phyloP scores from a whole-genome alignment of 2,797 vertebrate genomes.

The Toxotes lorentzi region DNA sequence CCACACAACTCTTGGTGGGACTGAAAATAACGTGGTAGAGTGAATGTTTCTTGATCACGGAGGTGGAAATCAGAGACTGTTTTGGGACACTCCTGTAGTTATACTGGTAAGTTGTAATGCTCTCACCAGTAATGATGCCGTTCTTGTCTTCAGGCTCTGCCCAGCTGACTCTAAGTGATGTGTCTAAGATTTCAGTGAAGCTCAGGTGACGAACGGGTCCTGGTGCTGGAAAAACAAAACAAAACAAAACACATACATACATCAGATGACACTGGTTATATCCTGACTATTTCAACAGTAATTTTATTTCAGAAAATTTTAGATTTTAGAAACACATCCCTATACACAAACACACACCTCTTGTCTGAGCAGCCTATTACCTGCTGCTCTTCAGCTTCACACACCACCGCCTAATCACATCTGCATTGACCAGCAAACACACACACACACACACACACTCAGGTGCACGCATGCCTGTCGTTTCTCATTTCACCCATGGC shows the following conservation, averaged over 20 bases:
- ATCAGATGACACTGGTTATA: not conserved
- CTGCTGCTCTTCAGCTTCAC: slow-evolving; percentile 30
- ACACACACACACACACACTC: slow-evolving; percentile 24
- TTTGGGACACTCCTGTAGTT: not conserved
- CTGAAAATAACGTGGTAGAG: slow-evolving; percentile 21
- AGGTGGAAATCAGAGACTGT: not conserved
- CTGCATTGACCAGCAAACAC: slow-evolving; percentile 53
- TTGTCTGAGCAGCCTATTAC: slow-evolving; percentile 14
- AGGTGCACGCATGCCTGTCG: slow-evolving; percentile 51
- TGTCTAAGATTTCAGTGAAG: slow-evolving; percentile 97
- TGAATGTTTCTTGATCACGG: slow-evolving; percentile 22
- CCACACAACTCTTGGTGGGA: slow-evolving; percentile 9
- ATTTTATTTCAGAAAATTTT: not conserved
- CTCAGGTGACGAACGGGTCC: slow-evolving; percentile 93
- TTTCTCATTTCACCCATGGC: slow-evolving; percentile 73
- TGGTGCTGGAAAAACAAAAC: slow-evolving; percentile 83
- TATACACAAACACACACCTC: slow-evolving; percentile 1
- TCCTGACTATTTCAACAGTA: not conserved
- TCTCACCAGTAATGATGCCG: slow-evolving; percentile 91
- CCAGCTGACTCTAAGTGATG: slow-evolving; percentile 96
- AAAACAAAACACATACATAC: not conserved
- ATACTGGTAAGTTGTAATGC: not conserved
- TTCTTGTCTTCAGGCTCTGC: slow-evolving; percentile 94
- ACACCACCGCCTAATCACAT: slow-evolving; percentile 59
- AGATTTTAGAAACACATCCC: slow-evolving; percentile 6